Percentiles rank a stretch among this genome's conserved stretches.
These are phyloP conservation scores for Lacanobia oleracea DNA, from an alignment of 2,888 invertebrate species.

Conservation along the genomic window DNA sequence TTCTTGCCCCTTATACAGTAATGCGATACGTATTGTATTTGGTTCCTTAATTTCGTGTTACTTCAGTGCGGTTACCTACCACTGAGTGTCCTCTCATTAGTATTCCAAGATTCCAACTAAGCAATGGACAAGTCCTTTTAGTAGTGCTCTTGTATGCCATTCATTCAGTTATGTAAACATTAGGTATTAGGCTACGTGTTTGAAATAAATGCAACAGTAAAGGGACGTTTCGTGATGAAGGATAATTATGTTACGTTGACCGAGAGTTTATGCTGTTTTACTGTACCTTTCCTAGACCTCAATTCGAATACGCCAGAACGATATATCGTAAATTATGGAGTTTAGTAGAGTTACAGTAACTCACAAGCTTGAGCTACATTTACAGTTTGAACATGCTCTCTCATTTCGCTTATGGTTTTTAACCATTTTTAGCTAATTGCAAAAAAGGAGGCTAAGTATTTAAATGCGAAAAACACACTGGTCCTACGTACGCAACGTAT, in stretches of 20 bases:
- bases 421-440: too few species aligned
- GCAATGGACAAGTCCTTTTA: neutral
- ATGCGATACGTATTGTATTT: neutral
- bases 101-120: conserved; percentile 32
- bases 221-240: neutral
- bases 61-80: neutral
- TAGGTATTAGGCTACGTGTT: conserved; percentile 4
- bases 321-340: too few species aligned
- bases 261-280: too few species aligned
- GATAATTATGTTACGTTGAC: neutral
- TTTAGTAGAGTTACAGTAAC: too few species aligned
- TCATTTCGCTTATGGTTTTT: too few species aligned
- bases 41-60: neutral
- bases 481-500: too few species aligned
- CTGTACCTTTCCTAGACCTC: too few species aligned
- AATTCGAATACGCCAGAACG: too few species aligned
- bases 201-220: conserved; percentile 9
- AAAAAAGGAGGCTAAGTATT: too few species aligned
- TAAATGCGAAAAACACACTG: too few species aligned
- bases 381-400: too few species aligned
- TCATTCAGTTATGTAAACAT: conserved; percentile 11
- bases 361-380: too few species aligned
- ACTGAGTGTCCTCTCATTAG: conserved; percentile 3
- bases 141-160: conserved; percentile 8
- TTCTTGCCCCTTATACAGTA: neutral